A percentile compares a stretch with the other conserved stretches of the same genome.
Conservation (phyloP, 2,797 vertebrate species). For the Lateolabrax maculatus region DNA sequence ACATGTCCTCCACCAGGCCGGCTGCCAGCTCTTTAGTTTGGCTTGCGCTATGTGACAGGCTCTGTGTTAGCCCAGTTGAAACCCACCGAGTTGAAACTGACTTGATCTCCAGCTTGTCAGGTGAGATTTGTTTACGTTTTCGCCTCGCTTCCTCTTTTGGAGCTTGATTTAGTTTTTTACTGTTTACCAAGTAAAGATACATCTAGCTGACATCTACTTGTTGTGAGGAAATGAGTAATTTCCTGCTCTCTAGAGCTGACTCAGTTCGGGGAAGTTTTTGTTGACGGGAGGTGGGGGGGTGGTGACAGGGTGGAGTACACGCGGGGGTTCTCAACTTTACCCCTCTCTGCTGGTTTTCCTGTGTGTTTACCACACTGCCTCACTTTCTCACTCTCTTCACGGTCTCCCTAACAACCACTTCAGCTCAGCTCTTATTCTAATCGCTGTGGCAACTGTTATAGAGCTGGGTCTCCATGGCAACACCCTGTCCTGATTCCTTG, state of each 20-base stretch:
- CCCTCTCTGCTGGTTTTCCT: slow-evolving; percentile 49
- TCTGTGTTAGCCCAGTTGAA: slow-evolving; percentile 25
- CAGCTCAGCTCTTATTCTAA: slow-evolving; percentile 76
- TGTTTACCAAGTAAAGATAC: slow-evolving; percentile 56
- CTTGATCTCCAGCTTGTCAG: slow-evolving; percentile 15
- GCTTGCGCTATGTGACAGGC: slow-evolving; percentile 31
- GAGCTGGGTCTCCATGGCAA: slow-evolving; percentile 86
- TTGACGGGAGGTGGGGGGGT: background rate
- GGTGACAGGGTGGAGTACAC: slow-evolving; percentile 38
- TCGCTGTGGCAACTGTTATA: slow-evolving; percentile 85
- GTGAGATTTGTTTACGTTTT: slow-evolving; percentile 35
- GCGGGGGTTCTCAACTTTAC: slow-evolving; percentile 48
- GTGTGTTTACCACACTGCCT: slow-evolving; percentile 57
- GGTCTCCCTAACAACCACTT: slow-evolving; percentile 83
- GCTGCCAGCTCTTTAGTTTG: slow-evolving; percentile 35
- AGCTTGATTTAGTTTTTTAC: slow-evolving; percentile 1
- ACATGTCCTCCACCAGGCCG: slow-evolving; percentile 31
- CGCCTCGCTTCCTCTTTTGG: background rate
- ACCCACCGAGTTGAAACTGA: background rate
- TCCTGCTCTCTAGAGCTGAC: slow-evolving; percentile 53
- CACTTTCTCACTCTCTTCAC: slow-evolving; percentile 61
- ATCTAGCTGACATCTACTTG: slow-evolving; percentile 45
- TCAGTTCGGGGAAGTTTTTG: slow-evolving; percentile 34
- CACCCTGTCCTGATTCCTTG: slow-evolving; percentile 82
- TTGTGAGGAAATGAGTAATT: slow-evolving; percentile 66